Base-by-base conservation (phyloP, 2,113 vertebrate species). In the Rhinopomastus cyanomelas region DNA sequence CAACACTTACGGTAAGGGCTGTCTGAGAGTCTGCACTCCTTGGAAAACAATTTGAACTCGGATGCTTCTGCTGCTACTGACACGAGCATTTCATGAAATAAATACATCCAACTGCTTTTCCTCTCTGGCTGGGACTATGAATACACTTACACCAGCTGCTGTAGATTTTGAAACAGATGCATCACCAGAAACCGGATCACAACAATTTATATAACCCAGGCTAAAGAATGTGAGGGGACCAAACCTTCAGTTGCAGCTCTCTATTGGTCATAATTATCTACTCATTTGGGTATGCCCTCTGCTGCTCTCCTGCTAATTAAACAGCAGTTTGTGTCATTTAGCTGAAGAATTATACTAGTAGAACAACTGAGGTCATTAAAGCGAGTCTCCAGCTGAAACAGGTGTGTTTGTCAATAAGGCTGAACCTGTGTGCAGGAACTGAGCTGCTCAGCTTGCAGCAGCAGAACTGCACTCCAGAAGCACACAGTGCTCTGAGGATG, bases 111-210 rank as follows among this genome's bases (percentile, higher is more conserved):
- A 79, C 81, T 81, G 88, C 62, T 85, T 82, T 64, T 64, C 17
- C 87, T 60, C 64, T 66, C 60, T 81, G 77, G 79, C 56, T 91
- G 93, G 89, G 93, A 83, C 60, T 59, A 53, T 53, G 64, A 36
- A 52, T 21, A 37, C 72, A 5, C 84, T 7, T 16, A 42, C 3
- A n/a, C 27, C 91, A 93, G 85, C 87, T 94, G 94, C 89, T 92
- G 91, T 44, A 29, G 79, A 30, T 87, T 85, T 73, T 62, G 22
- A 44, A 95, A 75, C 88, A 91, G 91, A 93, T 76, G 87, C 42
- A 4, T 26, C 3, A 2, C 75, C 15, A 7, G 48, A 69, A 93
- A 48, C 59, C 34, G 60, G 62, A 90, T 79, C 72, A 73, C 72
- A 80, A 53, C 90, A 82, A 62, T 93, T 95, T 87, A 85, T 71